Base-by-base conservation (phyloP, 37 sponge, comb jelly and placozoan genomes). In the Oscarella lobularis region DNA sequence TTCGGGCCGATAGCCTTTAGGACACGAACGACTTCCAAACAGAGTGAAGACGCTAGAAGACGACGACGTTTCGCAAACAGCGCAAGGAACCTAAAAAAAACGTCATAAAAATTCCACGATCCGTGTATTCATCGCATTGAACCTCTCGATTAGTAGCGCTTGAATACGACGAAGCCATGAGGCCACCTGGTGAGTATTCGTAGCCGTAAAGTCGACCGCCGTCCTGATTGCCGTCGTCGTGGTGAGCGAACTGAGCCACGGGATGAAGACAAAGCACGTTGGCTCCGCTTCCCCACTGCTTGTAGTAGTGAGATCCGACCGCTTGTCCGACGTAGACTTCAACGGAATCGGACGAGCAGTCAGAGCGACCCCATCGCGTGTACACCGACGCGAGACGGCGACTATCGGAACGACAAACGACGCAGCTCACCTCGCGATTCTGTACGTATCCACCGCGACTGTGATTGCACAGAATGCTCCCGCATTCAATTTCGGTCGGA, bases 51-150 rank as follows among this genome's bases (percentile, higher is more conserved):
- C 3, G 34, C 33, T 4, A 6, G 31, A 30, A 4, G 73, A 3
- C 27, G 70, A 4, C 27, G 39, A 69, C 6, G 71, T 78, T 31
- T 73, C 31, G 37, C 78, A 78, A 68, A 78, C 78, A 14, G 71
- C 70, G 38, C 78, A 78, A 69, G 78, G 38, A 70, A 31, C 31
- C 60, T 48, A 48, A 48, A 48, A 27, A 48, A 9, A 20, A 9
- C 20, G 14, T 48, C n/a, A n/a, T n/a, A n/a, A n/a, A n/a, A n/a
- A n/a, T n/a, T n/a, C n/a, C n/a, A n/a, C n/a, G n/a, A n/a, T n/a
- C n/a, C n/a, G n/a, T n/a, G n/a, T n/a, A n/a, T 27, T 48, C 60
- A 48, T 27, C 20, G 14, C 60, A 48, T 20, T 27, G 20, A 27
- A 48, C 60, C 60, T 48, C 60, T 27, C 20, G 60, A 20, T 48